Conservation (phyloP, 2,797 vertebrate genomes). For the Myotis vivesi region DNA sequence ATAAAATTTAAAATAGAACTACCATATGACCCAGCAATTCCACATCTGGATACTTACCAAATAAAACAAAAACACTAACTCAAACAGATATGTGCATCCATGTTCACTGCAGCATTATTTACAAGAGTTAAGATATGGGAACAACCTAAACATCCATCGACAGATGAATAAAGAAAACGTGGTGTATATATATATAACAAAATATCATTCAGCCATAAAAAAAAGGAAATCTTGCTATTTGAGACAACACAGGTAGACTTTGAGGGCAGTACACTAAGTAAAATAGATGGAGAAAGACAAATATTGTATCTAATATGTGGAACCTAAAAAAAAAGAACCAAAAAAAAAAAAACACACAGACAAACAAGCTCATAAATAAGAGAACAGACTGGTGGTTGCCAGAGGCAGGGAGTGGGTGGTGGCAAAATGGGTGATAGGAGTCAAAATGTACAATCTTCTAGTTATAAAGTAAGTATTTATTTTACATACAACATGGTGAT, state of each 20-base stretch:
- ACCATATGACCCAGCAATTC: background rate
- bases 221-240: background rate
- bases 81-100: background rate
- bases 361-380: background rate
- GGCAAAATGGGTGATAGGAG: background rate
- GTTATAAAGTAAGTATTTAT: background rate
- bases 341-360: no score
- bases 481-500: background rate
- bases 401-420: background rate
- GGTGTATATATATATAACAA: background rate
- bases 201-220: background rate
- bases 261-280: background rate
- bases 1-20: background rate
- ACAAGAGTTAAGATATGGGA: background rate
- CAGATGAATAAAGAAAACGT: background rate
- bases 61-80: background rate
- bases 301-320: background rate
- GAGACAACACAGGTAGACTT: background rate
- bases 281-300: background rate
- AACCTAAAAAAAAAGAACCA: background rate
- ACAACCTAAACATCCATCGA: background rate
- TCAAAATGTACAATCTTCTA: background rate
- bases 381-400: background rate
- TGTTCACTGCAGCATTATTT: background rate
- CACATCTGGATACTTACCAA: background rate